Percentiles rank a stretch among this genome's conserved stretches.
These are phyloP conservation scores for Odontomachus brunneus DNA, from an alignment of 1,140 invertebrate genomes.

Conservation along the genomic window DNA sequence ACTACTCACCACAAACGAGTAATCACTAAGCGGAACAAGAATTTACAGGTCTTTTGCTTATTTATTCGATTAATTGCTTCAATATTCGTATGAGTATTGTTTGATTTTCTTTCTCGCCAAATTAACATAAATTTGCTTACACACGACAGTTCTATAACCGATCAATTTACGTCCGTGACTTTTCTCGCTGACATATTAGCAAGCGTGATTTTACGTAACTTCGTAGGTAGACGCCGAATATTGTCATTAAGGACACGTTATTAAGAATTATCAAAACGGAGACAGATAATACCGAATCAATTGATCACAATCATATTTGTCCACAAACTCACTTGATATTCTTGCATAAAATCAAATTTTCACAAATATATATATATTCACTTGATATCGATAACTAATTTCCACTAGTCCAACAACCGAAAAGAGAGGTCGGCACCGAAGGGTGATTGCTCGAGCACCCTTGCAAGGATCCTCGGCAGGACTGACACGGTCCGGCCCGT, in stretches of 20 bases:
- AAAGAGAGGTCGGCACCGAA: conserved; percentile 11
- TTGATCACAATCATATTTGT: not conserved
- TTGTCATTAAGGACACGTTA: too few species aligned
- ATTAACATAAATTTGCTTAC: too few species aligned
- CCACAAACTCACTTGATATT: not conserved
- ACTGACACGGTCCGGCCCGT: conserved; percentile 76
- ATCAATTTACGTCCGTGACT: not conserved
- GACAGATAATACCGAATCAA: not conserved
- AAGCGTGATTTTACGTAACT: not conserved
- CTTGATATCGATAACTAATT: not conserved
- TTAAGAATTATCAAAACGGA: too few species aligned
- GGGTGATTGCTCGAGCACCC: conserved; percentile 68
- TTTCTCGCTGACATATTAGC: conserved; percentile 11
- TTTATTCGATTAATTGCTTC: too few species aligned
- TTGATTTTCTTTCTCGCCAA: too few species aligned
- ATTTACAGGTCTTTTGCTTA: too few species aligned
- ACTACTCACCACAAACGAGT: too few species aligned
- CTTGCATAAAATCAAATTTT: not conserved
- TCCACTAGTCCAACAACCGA: not conserved
- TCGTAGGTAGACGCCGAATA: too few species aligned
- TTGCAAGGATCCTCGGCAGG: conserved; percentile 77
- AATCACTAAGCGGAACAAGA: too few species aligned
- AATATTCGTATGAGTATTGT: too few species aligned
- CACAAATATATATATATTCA: conserved; percentile 30
- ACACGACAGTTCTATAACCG: not conserved